A percentile compares a stretch with the other conserved stretches of the same genome.
These are phyloP conservation scores for Hyles lineata DNA, from an alignment of 2,888 invertebrate species.

Conservation along the genomic window DNA sequence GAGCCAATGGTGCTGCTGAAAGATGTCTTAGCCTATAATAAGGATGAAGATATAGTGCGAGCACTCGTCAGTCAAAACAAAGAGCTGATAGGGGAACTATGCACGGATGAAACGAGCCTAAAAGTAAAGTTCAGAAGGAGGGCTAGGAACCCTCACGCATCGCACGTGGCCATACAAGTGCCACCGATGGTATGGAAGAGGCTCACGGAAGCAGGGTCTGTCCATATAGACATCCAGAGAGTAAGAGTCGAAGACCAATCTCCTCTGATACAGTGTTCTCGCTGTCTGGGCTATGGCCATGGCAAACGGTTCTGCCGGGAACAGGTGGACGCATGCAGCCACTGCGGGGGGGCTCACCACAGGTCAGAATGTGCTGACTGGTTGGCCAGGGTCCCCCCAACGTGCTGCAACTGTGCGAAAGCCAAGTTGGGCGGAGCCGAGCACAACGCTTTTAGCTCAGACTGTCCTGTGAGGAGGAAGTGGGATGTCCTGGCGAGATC, in stretches of 20 bases:
- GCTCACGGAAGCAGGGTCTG: not conserved
- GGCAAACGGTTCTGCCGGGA: conserved; percentile 17
- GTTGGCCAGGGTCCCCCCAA: too few species aligned
- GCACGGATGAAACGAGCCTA: not conserved
- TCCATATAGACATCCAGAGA: conserved; percentile 31
- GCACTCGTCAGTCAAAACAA: not conserved
- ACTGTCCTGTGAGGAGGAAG: conserved; percentile 15
- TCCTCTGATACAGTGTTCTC: conserved; percentile 39
- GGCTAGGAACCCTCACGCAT: not conserved
- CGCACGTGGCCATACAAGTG: not conserved
- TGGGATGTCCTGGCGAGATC: conserved; percentile 35
- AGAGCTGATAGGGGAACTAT: not conserved
- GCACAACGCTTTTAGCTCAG: not conserved
- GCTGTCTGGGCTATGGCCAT: conserved; percentile 39
- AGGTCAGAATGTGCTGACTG: too few species aligned
- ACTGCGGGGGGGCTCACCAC: too few species aligned
- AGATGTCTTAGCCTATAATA: not conserved
- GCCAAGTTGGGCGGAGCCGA: too few species aligned
- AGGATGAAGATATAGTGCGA: not conserved
- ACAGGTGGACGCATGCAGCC: too few species aligned
- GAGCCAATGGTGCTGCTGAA: not conserved
- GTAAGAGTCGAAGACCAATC: conserved; percentile 34
- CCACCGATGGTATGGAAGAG: not conserved
- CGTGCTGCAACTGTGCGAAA: not conserved
- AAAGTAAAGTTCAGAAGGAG: not conserved